Conservation (phyloP, 2,113 vertebrate species). For the Chamaetylas fuelleborni region DNA sequence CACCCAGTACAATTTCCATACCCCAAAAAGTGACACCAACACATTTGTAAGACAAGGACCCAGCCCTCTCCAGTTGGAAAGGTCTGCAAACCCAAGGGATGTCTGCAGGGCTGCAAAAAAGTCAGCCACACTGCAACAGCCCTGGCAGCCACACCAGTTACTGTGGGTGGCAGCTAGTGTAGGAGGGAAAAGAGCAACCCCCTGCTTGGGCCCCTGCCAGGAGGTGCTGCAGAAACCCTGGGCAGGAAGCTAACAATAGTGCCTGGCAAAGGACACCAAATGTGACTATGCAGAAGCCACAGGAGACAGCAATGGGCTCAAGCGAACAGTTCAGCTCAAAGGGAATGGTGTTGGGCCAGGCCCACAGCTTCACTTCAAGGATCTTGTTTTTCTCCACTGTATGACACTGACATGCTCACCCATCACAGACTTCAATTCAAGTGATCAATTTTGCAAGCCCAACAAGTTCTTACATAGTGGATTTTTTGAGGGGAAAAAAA, state of each 20-base stretch:
- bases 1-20: neutral
- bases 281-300: rapidly evolving
- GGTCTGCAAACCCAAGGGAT: neutral
- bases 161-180: rapidly evolving
- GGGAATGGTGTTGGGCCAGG: rapidly evolving
- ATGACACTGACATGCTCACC: rapidly evolving
- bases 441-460: neutral
- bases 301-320: rapidly evolving
- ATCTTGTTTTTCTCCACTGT: neutral
- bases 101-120: neutral
- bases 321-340: neutral
- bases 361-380: neutral
- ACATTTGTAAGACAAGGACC: rapidly evolving
- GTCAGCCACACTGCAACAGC: neutral
- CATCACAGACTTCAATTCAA: neutral
- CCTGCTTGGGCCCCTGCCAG: rapidly evolving
- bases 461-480: neutral
- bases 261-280: neutral
- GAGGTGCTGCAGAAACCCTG: neutral
- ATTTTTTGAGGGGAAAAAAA: neutral
- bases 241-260: neutral
- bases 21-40: neutral
- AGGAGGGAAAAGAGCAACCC: neutral
- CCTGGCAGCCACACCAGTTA: rapidly evolving
- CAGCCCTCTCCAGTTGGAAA: neutral